phyloP scores from a whole-genome alignment of 2,888 invertebrate species.

The Cancer borealis region DNA sequence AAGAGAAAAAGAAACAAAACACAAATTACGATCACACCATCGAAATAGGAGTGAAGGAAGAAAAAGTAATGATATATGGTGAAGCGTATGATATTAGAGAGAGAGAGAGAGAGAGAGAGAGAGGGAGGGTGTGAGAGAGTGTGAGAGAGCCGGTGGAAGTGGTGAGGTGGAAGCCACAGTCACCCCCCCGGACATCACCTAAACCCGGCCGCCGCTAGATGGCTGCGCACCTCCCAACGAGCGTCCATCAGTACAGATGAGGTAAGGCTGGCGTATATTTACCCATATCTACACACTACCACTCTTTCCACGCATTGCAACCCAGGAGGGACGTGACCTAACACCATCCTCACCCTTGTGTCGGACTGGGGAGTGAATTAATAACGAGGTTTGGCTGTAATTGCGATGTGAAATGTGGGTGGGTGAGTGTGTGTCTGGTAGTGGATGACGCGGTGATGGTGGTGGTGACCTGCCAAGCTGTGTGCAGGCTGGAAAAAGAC shows the following conservation, averaged over 20 bases:
- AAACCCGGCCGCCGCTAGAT: constrained; percentile 65
- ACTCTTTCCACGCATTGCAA: background rate
- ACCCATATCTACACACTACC: constrained; percentile 47
- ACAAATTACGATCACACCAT: no score
- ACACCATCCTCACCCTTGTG: background rate
- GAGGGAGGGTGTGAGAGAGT: background rate
- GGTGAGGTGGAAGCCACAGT: constrained; percentile 71
- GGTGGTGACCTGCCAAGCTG: constrained; percentile 55
- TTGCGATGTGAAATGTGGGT: constrained; percentile 46
- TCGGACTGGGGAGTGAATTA: background rate
- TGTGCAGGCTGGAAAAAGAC: background rate
- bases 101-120: constrained; percentile 21
- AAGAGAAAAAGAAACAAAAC: no score
- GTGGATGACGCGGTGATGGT: constrained; percentile 69
- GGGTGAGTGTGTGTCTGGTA: constrained; percentile 55
- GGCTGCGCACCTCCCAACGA: constrained; percentile 66
- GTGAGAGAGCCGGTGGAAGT: background rate
- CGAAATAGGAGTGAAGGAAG: background rate
- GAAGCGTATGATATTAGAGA: background rate
- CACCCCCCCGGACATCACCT: constrained; percentile 56
- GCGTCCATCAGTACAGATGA: constrained; percentile 66
- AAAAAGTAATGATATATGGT: background rate
- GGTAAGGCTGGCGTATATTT: constrained; percentile 72
- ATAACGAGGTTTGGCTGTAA: background rate
- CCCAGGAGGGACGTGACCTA: background rate